phyloP scores from a whole-genome alignment of 23 tunicate species.

The Pegea sp. region DNA sequence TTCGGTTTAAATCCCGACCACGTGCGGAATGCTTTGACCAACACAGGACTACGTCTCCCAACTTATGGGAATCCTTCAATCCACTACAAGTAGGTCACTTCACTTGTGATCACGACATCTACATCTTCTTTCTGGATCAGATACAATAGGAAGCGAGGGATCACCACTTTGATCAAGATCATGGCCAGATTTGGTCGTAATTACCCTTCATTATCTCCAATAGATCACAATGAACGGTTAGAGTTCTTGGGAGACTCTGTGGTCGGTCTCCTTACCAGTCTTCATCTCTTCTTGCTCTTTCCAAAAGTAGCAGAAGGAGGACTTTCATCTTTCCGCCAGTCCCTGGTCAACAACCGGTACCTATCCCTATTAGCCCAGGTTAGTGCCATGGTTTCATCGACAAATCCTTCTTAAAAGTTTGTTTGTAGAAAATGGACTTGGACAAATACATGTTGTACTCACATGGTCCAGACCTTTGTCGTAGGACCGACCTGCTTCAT shows the following conservation, averaged over 20 bases:
- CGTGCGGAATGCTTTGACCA: conserved; percentile 83
- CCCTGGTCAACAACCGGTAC: conserved; percentile 74
- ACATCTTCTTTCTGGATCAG: conserved; percentile 4
- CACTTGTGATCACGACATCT: not conserved
- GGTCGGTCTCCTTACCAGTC: conserved; percentile 64
- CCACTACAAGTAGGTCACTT: conserved; percentile 39
- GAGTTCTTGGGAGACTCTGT: conserved; percentile 98
- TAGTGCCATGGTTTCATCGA: too few relatives aligned
- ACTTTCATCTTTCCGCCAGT: conserved; percentile 71
- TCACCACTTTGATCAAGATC: conserved; percentile 78
- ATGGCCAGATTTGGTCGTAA: conserved; percentile 91
- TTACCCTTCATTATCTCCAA: conserved; percentile 72
- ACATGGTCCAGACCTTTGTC: conserved; percentile 84
- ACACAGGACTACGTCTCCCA: conserved; percentile 73
- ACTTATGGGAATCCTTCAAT: conserved; percentile 87
- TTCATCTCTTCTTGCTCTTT: conserved; percentile 69
- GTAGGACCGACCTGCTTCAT: conserved; percentile 69
- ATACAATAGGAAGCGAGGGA: conserved; percentile 81
- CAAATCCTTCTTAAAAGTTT: not conserved
- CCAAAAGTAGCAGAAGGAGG: conserved; percentile 95
- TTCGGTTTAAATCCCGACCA: conserved; percentile 98
- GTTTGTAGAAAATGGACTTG: conserved; percentile 29
- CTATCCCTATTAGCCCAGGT: conserved; percentile 71
- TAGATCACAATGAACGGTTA: conserved; percentile 77
- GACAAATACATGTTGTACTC: conserved; percentile 85